Base-by-base conservation (phyloP, 2,797 vertebrate genomes). In the Myoxocephalus aenaeus region DNA sequence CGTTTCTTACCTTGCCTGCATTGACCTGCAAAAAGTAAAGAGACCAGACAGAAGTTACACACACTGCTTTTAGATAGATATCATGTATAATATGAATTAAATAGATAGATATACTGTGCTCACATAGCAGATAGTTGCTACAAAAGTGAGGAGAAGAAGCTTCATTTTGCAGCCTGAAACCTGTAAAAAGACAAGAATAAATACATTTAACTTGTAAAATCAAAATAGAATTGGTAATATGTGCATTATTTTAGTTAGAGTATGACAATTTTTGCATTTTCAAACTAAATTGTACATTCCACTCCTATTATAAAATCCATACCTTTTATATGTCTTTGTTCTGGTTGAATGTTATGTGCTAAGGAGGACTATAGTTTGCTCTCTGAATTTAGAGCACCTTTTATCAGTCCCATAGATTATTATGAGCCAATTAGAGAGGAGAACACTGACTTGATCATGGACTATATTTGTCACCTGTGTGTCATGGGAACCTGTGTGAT, bases 381-480 rank as follows among this genome's bases (percentile, higher is more conserved):
- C 15, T 65, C 27, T 76, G 81, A 56, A 54, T 77, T 75, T 74
- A 57, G 22, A 79, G 71, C 77, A 85, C 77, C 88, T 90, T 94
- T 92, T 94, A 94, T 91, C 84, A 51, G 78, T 71, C 57, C 40
- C 40, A 79, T 51, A 85, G 87, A 87, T 91, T 87, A 83, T 86
- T 75, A 67, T 20, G 70, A 87, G 77, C 92, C 90, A 91, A 91
- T 94, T 91, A 91, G 82, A 91, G 71, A 72, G 22, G 14, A 87
- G 92, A 73, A 64, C 59, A 57, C 44, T 13, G 50, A 73, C 64
- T 53, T 77, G 78, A 85, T 87, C 62, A 85, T 54, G 57, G 48
- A 44, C 79, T 75, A 66, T 82, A 73, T 86, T 82, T 84, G 90
- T 91, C 85, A 84, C 87, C 61, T 79, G 48, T 61, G 54, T 83